Conservation (phyloP, 1,140 invertebrate genomes). For the Amphibalanus amphitrite region DNA sequence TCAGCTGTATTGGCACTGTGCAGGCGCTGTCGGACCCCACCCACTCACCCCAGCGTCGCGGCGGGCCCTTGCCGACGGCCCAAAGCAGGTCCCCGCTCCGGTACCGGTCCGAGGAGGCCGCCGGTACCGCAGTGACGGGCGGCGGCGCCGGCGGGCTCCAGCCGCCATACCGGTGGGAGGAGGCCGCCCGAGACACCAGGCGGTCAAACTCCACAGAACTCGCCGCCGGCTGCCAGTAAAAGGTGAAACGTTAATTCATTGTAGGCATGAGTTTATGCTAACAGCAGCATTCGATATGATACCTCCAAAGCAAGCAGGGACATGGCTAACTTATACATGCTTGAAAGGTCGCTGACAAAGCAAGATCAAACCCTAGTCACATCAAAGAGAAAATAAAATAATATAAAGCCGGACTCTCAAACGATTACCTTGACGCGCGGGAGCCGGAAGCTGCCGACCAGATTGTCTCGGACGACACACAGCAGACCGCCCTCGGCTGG, state of each 20-base stretch:
- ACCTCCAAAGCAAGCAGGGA: too few species aligned
- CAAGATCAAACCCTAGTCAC: too few species aligned
- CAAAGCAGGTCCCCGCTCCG: conserved; percentile 6
- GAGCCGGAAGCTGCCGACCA: conserved; percentile 5
- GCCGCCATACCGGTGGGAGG: neutral
- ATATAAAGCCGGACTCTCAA: too few species aligned
- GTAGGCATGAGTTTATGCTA: too few species aligned
- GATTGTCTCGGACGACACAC: conserved; percentile 12
- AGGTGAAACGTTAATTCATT: too few species aligned
- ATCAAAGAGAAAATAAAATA: too few species aligned
- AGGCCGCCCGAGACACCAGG: conserved; percentile 6
- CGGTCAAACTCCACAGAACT: conserved; percentile 9
- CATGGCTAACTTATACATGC: too few species aligned
- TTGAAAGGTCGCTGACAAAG: too few species aligned
- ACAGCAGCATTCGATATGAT: too few species aligned
- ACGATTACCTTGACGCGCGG: conserved; percentile 12
- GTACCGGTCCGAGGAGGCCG: conserved; percentile 6
- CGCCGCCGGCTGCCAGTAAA: conserved; percentile 3
- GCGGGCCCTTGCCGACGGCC: conserved; percentile 8
- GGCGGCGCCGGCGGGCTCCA: conserved; percentile 11
- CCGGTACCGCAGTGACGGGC: conserved; percentile 5
- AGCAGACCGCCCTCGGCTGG: conserved; percentile 7
- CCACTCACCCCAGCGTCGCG: conserved; percentile 10
- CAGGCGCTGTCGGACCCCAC: too few species aligned
- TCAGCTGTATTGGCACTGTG: too few species aligned